Evolutionary conservation across 2,113 vertebrate genomes (phyloP).

Genomic region (Siniperca chuatsi): DNA sequence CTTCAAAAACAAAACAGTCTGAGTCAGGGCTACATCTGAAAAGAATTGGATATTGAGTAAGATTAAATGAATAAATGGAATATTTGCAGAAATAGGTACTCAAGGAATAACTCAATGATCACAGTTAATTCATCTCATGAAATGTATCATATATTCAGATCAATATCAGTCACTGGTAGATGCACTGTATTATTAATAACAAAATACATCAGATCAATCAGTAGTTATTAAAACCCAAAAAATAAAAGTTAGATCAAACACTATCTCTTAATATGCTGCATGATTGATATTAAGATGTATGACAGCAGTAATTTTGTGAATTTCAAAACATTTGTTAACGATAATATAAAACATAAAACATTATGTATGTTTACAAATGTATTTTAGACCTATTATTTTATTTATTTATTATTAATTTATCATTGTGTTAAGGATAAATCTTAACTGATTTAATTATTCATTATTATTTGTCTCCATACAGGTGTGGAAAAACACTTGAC

Average conservation of each 20-base stretch:
- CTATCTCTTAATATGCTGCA: constrained; percentile 3
- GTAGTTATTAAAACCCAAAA: not conserved
- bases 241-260: constrained; percentile 26
- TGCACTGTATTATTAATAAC: not conserved
- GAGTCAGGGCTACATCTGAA: not conserved
- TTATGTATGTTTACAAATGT: constrained; percentile 9
- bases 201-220: constrained; percentile 14
- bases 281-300: not conserved
- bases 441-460: not conserved
- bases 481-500: not conserved
- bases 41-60: not conserved
- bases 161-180: not conserved
- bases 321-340: not conserved
- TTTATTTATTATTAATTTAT: constrained; percentile 65
- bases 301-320: constrained; percentile 1
- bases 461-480: constrained; percentile 3
- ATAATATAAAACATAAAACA: constrained; percentile 1
- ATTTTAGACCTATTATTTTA: constrained; percentile 48
- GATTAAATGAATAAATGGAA: not conserved
- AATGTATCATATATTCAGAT: not conserved
- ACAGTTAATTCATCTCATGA: not conserved
- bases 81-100: not conserved
- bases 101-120: not conserved
- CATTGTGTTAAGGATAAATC: constrained; percentile 3
- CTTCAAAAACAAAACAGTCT: not conserved